Base-by-base conservation (phyloP, 2,888 invertebrate genomes). In the Nudaria mundana region DNA sequence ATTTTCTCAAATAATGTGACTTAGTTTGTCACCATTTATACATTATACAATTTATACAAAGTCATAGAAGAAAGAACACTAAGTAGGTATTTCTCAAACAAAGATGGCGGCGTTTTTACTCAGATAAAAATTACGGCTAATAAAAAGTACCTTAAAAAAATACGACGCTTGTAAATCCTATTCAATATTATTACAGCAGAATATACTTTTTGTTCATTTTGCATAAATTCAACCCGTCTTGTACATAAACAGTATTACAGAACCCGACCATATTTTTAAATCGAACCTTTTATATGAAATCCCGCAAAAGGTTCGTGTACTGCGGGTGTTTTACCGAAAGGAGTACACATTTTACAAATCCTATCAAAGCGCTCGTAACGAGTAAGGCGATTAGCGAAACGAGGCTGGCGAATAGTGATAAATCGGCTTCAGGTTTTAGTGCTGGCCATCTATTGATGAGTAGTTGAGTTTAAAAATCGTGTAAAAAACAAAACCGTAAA, bases 301-400 rank as follows among this genome's bases (percentile, higher is more conserved):
- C 13, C 26, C 13, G 15, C 20, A 28, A 25, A 28, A 18, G 26
- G 13, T 28, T 16, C 13, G 8, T 14, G 12, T 34, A 14, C 8
- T 2, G 6, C 5, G 12, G 18, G 26, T 26, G 12, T 20, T 11
- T 14, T 22, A n/a, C 11, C 26, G 28, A 11, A 26, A 5, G 20
- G 6, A 11, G 10, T 8, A 13, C n/a, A n/a, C n/a, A n/a, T n/a
- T 24, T 14, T 25, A 33, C 16, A 25, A 33, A 33, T 33, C 25
- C 26, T 18, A 35, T 35, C 26, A 35, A 35, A 35, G 26, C 20
- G 26, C 18, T 5, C 6, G 20, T 20, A 26, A 2, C 7, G 15
- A n/a, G 13, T 35, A 35, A 35, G 28, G 35, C 32, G 35, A 34
- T 40, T 35, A 18, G 5, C n/a, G 20, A 10, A 28, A 16, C 35